Conservation (phyloP, 2,797 vertebrate genomes). For the Pygocentrus nattereri region DNA sequence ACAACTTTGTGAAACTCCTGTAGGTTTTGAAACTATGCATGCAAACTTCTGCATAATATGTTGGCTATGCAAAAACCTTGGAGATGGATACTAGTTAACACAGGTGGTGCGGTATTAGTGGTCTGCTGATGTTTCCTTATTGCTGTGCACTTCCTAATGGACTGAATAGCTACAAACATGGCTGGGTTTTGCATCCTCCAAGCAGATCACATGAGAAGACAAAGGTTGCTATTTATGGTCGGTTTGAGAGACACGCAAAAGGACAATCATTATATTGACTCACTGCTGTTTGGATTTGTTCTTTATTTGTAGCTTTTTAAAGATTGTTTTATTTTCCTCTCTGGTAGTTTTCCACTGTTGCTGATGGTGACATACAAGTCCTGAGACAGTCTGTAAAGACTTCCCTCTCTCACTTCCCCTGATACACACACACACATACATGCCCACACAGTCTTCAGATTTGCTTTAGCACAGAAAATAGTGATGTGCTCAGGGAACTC, state of each 20-base stretch:
- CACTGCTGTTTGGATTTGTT: neutral
- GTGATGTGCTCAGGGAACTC: neutral
- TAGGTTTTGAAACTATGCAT: too few species aligned
- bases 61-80: too few species aligned
- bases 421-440: neutral
- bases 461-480: neutral
- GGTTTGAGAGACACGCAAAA: neutral
- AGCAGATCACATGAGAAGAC: neutral
- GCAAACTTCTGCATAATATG: too few species aligned
- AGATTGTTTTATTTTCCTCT: neutral
- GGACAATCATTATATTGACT: neutral
- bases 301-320: neutral
- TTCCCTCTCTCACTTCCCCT: slow-evolving; percentile 53
- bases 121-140: neutral
- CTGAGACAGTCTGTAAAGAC: slow-evolving; percentile 8
- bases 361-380: slow-evolving; percentile 19
- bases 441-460: neutral
- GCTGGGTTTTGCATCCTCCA: neutral
- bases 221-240: neutral
- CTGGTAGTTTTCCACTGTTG: slow-evolving; percentile 29
- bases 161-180: neutral
- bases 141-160: neutral
- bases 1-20: too few species aligned
- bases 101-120: too few species aligned
- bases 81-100: too few species aligned